A percentile compares a stretch with the other conserved stretches of the same genome.
Conservation (phyloP, 1,140 invertebrate genomes). For the Brachionus calyciflorus region DNA sequence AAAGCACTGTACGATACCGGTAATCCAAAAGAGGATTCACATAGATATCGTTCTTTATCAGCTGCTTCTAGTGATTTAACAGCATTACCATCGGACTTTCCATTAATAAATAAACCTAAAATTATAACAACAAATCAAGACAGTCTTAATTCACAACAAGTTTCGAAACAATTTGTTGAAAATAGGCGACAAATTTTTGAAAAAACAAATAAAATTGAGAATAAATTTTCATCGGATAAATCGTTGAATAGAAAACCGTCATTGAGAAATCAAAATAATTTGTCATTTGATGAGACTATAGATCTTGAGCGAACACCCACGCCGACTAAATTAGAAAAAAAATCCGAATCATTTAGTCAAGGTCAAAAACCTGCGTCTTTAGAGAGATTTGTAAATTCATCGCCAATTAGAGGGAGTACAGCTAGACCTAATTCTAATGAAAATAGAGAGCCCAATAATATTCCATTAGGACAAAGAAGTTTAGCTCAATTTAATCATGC, state of each 20-base stretch:
- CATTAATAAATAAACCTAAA: neutral
- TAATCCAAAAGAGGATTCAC: neutral
- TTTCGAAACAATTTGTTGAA: constrained; percentile 35
- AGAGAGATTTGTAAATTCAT: neutral
- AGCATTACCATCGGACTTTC: constrained; percentile 5
- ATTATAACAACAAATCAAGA: constrained; percentile 8
- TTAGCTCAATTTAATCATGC: constrained; percentile 25
- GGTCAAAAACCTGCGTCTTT: neutral
- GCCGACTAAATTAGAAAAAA: neutral
- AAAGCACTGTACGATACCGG: neutral
- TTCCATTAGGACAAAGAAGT: neutral
- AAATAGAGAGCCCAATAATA: neutral
- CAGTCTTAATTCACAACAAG: neutral
- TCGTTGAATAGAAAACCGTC: constrained; percentile 10
- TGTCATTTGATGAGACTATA: constrained; percentile 10
- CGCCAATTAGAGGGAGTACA: neutral
- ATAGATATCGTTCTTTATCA: neutral
- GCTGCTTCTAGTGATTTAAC: constrained; percentile 8
- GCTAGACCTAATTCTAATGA: neutral
- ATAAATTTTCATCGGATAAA: neutral
- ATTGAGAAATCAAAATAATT: constrained; percentile 15
- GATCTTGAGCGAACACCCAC: constrained; percentile 1
- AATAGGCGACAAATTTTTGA: constrained; percentile 25
- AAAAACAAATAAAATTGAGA: neutral
- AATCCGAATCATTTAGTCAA: neutral